These are phyloP conservation scores for Microtus richardsoni DNA, from an alignment of 2,113 vertebrate species.

Conservation along the genomic window DNA sequence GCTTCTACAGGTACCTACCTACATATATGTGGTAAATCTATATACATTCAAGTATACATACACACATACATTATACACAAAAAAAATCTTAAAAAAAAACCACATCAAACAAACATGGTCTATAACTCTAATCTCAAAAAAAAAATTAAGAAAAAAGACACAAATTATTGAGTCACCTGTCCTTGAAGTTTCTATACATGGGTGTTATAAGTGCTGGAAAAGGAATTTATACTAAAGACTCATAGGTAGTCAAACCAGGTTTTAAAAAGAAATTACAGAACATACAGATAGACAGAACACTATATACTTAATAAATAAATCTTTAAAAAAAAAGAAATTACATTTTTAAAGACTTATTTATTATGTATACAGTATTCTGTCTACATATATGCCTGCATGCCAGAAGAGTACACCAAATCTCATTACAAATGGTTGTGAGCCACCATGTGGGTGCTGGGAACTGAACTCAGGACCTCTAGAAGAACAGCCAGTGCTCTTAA, in stretches of 20 bases:
- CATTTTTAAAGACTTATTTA: no score
- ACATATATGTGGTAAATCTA: neutral
- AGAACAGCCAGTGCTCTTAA: no score
- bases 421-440: no score
- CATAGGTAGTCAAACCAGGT: neutral
- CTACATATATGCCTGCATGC: no score
- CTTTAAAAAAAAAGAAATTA: no score
- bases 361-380: neutral
- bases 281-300: no score
- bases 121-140: conserved; percentile 49
- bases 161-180: conserved; percentile 13
- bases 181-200: conserved; percentile 23
- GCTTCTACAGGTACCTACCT: neutral
- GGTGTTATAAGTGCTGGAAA: neutral
- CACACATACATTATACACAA: neutral
- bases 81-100: neutral
- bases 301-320: no score
- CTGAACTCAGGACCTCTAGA: no score
- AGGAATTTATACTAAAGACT: neutral
- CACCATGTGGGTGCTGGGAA: no score
- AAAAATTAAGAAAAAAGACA: conserved; percentile 38
- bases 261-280: no score
- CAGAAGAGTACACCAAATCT: no score
- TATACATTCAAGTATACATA: neutral
- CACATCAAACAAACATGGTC: conserved; percentile 27